Conservation (phyloP, 53 echinoderm and acorn worm genomes). For the Luidia sarsii region DNA sequence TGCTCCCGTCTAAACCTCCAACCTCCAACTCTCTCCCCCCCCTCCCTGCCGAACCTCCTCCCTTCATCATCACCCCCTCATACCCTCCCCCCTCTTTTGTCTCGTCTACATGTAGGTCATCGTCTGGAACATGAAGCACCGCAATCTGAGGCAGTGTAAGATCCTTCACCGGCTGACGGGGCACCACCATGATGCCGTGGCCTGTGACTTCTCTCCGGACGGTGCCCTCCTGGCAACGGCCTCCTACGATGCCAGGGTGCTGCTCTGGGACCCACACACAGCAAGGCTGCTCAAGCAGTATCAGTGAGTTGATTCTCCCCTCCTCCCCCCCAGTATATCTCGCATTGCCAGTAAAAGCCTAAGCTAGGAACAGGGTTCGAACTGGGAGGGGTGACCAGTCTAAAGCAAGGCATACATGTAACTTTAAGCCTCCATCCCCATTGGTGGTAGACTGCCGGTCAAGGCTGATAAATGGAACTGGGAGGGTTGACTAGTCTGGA, state of each 20-base stretch:
- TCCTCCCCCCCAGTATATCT: no score
- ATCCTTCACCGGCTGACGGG: conserved; percentile 65
- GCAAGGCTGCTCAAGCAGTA: conserved; percentile 66
- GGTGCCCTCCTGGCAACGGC: conserved; percentile 84
- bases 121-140: conserved; percentile 74
- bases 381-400: no score
- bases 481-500: no score
- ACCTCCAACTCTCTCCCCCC: no score
- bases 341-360: background rate
- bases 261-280: conserved; percentile 89
- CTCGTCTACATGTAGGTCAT: no score
- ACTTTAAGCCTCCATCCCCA: no score
- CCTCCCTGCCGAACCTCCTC: no score
- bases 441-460: no score
- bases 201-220: conserved; percentile 87
- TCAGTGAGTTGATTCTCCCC: conserved; percentile 58
- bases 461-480: no score
- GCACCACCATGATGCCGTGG: conserved; percentile 78
- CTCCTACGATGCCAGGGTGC: conserved; percentile 83
- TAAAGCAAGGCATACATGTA: background rate
- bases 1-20: no score
- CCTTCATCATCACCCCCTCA: no score
- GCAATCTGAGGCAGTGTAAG: conserved; percentile 58
- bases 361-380: background rate
- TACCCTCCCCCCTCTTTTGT: no score